A percentile compares a stretch with the other conserved stretches of the same genome.
These are phyloP conservation scores for Scelioninae gen. 1 DNA, from an alignment of 2,888 invertebrate species.

Conservation along the genomic window DNA sequence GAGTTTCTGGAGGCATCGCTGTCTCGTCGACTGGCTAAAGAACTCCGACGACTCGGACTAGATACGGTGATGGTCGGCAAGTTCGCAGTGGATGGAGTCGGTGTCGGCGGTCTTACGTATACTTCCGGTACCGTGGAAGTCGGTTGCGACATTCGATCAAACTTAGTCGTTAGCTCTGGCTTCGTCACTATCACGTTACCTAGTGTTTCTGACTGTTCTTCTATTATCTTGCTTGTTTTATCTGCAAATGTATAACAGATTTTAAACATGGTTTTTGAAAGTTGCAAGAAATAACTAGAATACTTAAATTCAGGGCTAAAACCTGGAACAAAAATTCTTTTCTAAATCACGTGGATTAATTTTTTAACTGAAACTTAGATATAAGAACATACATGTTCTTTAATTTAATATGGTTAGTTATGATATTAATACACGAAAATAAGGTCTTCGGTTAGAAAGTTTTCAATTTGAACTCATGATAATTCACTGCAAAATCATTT, in stretches of 20 bases:
- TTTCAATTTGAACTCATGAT: no score
- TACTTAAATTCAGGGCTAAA: no score
- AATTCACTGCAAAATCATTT: no score
- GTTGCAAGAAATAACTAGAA: background rate
- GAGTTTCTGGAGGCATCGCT: conserved; percentile 74
- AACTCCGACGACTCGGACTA: conserved; percentile 81
- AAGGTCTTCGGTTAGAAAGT: no score
- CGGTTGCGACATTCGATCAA: conserved; percentile 53
- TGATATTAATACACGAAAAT: no score
- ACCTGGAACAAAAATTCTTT: no score
- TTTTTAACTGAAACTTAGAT: no score
- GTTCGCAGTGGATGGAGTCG: conserved; percentile 80
- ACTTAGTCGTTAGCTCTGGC: conserved; percentile 25
- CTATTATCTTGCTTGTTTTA: conserved; percentile 16
- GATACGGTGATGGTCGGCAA: conserved; percentile 82
- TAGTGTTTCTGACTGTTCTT: conserved; percentile 23
- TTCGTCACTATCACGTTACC: conserved; percentile 25
- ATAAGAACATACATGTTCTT: no score
- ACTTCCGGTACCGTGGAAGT: conserved; percentile 82
- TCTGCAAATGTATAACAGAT: conserved; percentile 6
- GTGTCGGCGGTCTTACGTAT: conserved; percentile 82
- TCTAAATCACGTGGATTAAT: no score
- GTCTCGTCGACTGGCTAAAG: conserved; percentile 79
- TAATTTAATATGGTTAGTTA: no score
- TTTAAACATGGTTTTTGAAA: background rate